These are phyloP conservation scores for Adelognathus sp. DNA, from an alignment of 2,888 invertebrate species.

Conservation along the genomic window DNA sequence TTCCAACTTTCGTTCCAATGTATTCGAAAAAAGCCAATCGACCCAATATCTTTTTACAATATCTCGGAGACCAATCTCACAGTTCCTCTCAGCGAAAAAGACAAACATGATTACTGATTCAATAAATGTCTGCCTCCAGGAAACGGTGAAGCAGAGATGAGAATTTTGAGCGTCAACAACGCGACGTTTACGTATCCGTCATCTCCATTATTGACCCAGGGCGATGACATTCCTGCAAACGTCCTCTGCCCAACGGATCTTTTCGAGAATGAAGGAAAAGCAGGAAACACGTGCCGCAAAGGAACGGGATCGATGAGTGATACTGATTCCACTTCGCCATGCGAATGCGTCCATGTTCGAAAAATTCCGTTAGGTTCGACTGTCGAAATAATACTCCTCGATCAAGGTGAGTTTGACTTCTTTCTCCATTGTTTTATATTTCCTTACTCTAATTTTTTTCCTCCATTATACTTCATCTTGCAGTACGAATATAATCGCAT, in stretches of 20 bases:
- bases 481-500: too few species aligned
- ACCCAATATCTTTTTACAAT: too few species aligned
- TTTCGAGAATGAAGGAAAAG: constrained; percentile 63
- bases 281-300: constrained; percentile 46
- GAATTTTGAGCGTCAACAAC: constrained; percentile 85
- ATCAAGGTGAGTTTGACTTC: constrained; percentile 84
- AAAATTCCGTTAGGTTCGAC: constrained; percentile 86
- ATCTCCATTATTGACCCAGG: constrained; percentile 90
- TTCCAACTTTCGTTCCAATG: too few species aligned
- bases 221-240: constrained; percentile 83
- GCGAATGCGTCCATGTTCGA: constrained; percentile 90
- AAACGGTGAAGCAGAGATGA: constrained; percentile 82
- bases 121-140: constrained; percentile 75
- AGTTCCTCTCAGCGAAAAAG: not conserved
- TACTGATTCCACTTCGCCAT: constrained; percentile 77
- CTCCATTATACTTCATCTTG: too few species aligned
- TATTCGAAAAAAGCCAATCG: too few species aligned
- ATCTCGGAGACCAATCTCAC: not conserved
- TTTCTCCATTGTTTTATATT: not conserved
- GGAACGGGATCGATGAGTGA: constrained; percentile 61
- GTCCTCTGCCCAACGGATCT: constrained; percentile 81
- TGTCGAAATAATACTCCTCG: constrained; percentile 88
- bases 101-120: not conserved
- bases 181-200: constrained; percentile 89
- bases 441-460: too few species aligned